Percentiles rank a stretch among this genome's conserved stretches.
These are phyloP conservation scores for Cydia splendana DNA, from an alignment of 1,140 invertebrate genomes.

Conservation along the genomic window DNA sequence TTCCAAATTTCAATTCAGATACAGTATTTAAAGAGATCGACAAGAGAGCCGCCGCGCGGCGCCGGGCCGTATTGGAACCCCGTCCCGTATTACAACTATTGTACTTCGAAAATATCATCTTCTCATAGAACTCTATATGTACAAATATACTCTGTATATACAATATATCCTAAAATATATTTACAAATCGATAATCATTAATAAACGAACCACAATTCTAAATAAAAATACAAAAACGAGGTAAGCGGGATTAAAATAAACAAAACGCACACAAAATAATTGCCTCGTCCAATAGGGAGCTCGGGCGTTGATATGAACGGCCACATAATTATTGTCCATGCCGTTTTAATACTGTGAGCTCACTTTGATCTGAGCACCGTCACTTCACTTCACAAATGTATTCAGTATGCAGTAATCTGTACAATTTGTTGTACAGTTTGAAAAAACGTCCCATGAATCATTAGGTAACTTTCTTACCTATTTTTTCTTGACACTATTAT, in stretches of 20 bases:
- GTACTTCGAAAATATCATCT: constrained; percentile 31
- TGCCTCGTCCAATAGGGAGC: constrained; percentile 17
- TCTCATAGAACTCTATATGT: constrained; percentile 19
- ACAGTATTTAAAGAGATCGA: constrained; percentile 17
- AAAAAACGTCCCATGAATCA: not conserved
- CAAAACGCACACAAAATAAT: constrained; percentile 14
- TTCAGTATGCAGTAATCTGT: not conserved
- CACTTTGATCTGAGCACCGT: not conserved
- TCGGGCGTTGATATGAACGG: not conserved
- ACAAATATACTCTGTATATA: constrained; percentile 33
- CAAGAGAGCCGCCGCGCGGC: constrained; percentile 3
- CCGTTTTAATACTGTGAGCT: constrained; percentile 10
- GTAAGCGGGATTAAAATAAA: not conserved
- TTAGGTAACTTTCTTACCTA: not conserved
- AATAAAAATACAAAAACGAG: constrained; percentile 1
- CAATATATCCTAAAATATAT: constrained; percentile 19
- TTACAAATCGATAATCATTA: constrained; percentile 8
- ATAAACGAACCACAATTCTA: constrained; percentile 7
- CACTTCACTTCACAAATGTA: constrained; percentile 5
- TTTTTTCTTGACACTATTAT: no score
- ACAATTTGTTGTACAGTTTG: no score
- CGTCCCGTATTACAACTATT: constrained; percentile 8
- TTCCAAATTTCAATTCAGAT: not conserved
- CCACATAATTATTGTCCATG: not conserved
- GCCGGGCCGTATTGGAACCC: not conserved